These are phyloP conservation scores for Peribatodes rhomboidaria DNA, from an alignment of 2,888 invertebrate genomes.

Conservation along the genomic window DNA sequence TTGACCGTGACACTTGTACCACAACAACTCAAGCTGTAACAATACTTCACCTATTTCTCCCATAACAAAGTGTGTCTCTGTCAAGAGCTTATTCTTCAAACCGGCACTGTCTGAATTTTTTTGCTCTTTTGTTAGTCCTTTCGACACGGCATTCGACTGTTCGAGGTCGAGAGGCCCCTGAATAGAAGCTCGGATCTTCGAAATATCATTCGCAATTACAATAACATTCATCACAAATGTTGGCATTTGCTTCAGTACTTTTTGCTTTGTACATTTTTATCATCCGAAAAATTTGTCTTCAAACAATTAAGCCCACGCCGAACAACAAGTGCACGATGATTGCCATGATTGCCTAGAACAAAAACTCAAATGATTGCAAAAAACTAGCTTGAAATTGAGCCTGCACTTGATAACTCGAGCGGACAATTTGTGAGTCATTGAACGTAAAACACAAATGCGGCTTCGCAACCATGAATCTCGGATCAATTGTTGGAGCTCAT, in stretches of 20 bases:
- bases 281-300: slow-evolving; percentile 54
- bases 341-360: slow-evolving; percentile 55
- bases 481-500: slow-evolving; percentile 55
- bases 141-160: slow-evolving; percentile 64
- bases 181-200: slow-evolving; percentile 53
- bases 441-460: slow-evolving; percentile 53
- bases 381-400: slow-evolving; percentile 60
- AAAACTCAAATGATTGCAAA: slow-evolving; percentile 59
- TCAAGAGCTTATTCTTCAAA: slow-evolving; percentile 54
- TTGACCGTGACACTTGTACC: slow-evolving; percentile 56
- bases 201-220: slow-evolving; percentile 49
- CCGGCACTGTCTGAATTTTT: slow-evolving; percentile 58
- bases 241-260: slow-evolving; percentile 40
- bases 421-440: slow-evolving; percentile 68
- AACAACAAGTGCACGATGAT: slow-evolving; percentile 58
- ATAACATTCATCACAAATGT: slow-evolving; percentile 45
- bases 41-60: slow-evolving; percentile 55
- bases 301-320: slow-evolving; percentile 45
- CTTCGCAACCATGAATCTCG: slow-evolving; percentile 41
- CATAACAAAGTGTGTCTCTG: slow-evolving; percentile 51
- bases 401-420: slow-evolving; percentile 68
- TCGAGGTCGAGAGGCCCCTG: slow-evolving; percentile 67
- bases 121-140: slow-evolving; percentile 63
- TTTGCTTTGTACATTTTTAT: slow-evolving; percentile 37
- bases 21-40: slow-evolving; percentile 50